Conservation (phyloP, 2,113 vertebrate genomes). For the Aegypius monachus region DNA sequence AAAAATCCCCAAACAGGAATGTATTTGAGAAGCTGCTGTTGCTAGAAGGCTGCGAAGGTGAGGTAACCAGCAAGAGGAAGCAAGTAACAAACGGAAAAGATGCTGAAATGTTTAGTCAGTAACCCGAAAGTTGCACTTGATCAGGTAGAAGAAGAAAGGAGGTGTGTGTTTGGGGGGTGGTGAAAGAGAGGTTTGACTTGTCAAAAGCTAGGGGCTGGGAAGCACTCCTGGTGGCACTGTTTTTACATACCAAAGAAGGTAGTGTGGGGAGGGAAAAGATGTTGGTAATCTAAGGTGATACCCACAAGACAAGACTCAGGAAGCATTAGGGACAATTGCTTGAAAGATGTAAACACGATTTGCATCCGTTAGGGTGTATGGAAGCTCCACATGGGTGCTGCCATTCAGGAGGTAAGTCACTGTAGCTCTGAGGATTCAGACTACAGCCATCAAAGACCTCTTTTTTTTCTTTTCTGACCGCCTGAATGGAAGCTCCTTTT, state of each 20-base stretch:
- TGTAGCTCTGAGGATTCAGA: neutral
- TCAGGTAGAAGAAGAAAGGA: neutral
- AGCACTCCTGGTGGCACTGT: neutral
- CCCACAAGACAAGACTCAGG: neutral
- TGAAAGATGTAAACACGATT: neutral
- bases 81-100: neutral
- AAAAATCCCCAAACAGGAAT: accelerated
- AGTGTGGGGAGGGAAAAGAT: neutral
- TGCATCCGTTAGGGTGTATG: neutral
- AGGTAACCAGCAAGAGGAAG: neutral
- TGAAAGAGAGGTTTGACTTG: neutral
- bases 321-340: neutral
- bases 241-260: slow-evolving; percentile 1
- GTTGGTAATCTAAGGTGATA: neutral
- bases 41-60: neutral
- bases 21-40: neutral
- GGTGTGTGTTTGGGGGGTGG: neutral
- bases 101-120: neutral
- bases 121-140: neutral
- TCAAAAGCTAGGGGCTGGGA: neutral
- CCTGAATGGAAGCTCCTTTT: neutral
- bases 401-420: neutral
- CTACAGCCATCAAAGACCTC: neutral
- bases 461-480: neutral
- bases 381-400: neutral